phyloP scores from a whole-genome alignment of 1,140 invertebrate genomes.

The Ganaspis sp. region DNA sequence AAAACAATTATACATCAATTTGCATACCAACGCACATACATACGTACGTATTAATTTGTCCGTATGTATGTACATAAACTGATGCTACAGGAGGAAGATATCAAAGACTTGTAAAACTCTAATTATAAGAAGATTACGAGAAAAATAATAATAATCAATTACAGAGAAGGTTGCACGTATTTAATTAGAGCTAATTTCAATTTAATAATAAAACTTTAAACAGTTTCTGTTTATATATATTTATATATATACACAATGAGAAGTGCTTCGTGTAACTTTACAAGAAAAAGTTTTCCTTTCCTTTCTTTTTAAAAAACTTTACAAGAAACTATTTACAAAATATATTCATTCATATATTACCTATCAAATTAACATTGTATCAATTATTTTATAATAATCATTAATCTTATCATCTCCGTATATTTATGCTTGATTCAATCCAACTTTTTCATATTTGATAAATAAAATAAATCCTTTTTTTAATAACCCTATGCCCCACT shows the following conservation, averaged over 20 bases:
- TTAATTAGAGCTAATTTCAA: conserved; percentile 66
- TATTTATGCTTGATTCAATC: conserved; percentile 63
- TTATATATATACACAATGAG: conserved; percentile 65
- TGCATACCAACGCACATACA: conserved; percentile 38
- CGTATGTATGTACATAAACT: conserved; percentile 37
- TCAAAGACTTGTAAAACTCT: conserved; percentile 47
- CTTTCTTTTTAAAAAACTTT: too few relatives aligned
- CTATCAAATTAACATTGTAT: conserved; percentile 73
- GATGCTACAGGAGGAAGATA: conserved; percentile 58
- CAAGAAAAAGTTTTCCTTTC: conserved; percentile 38
- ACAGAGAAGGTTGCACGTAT: conserved; percentile 65
- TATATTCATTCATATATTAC: conserved; percentile 75
- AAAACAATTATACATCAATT: conserved; percentile 62
- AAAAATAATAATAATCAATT: conserved; percentile 57
- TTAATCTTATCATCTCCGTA: conserved; percentile 60
- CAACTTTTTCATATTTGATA: conserved; percentile 59
- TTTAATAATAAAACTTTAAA: conserved; percentile 65
- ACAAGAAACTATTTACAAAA: conserved; percentile 77
- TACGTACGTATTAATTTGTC: not conserved
- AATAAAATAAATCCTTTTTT: conserved; percentile 69
- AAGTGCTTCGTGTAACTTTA: conserved; percentile 52
- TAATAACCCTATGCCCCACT: conserved; percentile 54
- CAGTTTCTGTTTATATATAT: conserved; percentile 57
- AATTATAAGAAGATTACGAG: conserved; percentile 37
- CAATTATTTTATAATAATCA: conserved; percentile 60